Percentiles rank a stretch among this genome's conserved stretches.
These are phyloP conservation scores for Redunca redunca DNA, from an alignment of 2,113 vertebrate genomes.

Conservation along the genomic window DNA sequence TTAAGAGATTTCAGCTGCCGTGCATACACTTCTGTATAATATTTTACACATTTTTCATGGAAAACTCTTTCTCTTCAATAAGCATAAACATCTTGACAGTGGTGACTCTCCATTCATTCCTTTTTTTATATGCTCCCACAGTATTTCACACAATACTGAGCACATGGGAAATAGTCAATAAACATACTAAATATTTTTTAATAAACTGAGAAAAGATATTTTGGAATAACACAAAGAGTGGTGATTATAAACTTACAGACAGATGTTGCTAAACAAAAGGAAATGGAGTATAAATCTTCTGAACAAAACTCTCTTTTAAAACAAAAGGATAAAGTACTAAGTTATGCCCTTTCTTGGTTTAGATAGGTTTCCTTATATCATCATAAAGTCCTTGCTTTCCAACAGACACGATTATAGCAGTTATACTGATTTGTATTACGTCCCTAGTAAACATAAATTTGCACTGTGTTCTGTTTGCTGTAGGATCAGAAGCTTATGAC, in stretches of 20 bases:
- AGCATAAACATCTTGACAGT: neutral
- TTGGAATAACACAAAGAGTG: neutral
- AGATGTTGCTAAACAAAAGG: neutral
- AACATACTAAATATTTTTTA: neutral
- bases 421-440: neutral
- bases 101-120: neutral
- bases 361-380: neutral
- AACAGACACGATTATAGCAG: neutral
- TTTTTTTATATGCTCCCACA: neutral
- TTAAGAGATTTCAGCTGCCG: neutral
- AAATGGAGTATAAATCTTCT: neutral
- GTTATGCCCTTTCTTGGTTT: neutral
- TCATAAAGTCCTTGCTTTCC: neutral
- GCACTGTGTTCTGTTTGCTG: neutral
- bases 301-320: neutral
- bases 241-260: neutral
- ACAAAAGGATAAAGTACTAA: neutral
- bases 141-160: neutral
- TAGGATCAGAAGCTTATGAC: neutral
- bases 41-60: neutral
- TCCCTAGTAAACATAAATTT: neutral
- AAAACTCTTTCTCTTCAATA: neutral
- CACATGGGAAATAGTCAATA: neutral
- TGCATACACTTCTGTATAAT: neutral
- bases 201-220: neutral